Evolutionary conservation across 2,888 invertebrate genomes (phyloP).

Genomic region (Sceliomorpha sp.): DNA sequence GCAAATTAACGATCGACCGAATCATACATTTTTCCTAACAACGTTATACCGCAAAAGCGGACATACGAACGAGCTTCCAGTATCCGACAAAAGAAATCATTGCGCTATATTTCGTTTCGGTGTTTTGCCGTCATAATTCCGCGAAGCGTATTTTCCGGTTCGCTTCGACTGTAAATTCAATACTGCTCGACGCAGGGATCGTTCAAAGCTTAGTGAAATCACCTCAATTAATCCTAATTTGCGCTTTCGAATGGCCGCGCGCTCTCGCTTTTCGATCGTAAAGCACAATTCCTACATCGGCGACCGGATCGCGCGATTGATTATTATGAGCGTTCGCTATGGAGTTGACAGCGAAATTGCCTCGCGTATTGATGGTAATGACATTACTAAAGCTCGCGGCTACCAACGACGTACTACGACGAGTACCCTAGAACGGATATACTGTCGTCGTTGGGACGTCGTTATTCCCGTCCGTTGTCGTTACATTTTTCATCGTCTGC

Average conservation of each 20-base stretch:
- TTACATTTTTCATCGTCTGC: too few species aligned
- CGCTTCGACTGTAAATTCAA: constrained; percentile 44
- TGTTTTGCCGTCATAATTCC: constrained; percentile 35
- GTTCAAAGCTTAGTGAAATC: constrained; percentile 48
- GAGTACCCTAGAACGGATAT: too few species aligned
- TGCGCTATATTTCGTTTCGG: constrained; percentile 21
- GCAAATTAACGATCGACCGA: too few species aligned
- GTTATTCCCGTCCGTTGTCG: too few species aligned
- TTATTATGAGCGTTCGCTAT: constrained; percentile 39
- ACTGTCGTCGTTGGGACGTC: too few species aligned
- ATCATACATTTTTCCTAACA: too few species aligned
- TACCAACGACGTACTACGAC: constrained; percentile 1
- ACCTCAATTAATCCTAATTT: constrained; percentile 51
- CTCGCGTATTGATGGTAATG: constrained; percentile 4
- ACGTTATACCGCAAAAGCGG: background rate
- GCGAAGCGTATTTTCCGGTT: constrained; percentile 38
- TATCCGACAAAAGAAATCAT: constrained; percentile 33
- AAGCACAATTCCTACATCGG: constrained; percentile 48
- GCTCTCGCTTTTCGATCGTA: constrained; percentile 43
- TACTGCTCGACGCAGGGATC: constrained; percentile 45
- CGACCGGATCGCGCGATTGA: constrained; percentile 39
- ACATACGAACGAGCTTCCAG: background rate
- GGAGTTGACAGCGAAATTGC: constrained; percentile 13
- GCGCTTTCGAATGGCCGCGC: constrained; percentile 38
- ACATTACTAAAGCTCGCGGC: background rate